These are phyloP conservation scores for Diarsia mendica DNA, from an alignment of 2,888 invertebrate species.

Conservation along the genomic window DNA sequence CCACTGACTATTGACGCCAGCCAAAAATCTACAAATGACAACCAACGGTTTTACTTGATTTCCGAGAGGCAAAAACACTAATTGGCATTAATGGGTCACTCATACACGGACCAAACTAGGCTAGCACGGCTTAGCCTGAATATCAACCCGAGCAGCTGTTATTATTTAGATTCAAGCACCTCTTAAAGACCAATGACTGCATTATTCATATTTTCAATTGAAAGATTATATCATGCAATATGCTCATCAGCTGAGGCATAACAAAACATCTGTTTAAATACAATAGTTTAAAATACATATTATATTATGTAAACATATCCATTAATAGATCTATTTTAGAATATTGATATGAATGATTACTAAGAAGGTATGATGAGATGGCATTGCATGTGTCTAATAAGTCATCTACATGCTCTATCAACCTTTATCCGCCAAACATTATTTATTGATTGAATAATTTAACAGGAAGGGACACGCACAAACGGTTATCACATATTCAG, in stretches of 20 bases:
- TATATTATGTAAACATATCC: constrained; percentile 22
- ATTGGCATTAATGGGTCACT: no score
- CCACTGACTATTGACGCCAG: no score
- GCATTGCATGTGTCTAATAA: neutral
- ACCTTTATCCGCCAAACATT: neutral
- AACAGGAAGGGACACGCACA: no score
- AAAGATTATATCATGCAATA: constrained; percentile 8
- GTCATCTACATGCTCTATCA: neutral
- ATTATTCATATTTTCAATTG: neutral
- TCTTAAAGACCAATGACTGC: neutral
- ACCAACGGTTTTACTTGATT: no score
- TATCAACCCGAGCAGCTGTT: no score
- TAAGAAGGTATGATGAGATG: constrained; percentile 3
- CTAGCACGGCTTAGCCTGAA: no score
- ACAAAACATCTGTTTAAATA: constrained; percentile 4
- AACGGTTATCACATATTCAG: no score
- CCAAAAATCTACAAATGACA: no score
- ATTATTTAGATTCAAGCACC: no score
- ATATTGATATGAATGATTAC: constrained; percentile 17
- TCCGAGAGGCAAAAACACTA: no score
- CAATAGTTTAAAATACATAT: neutral
- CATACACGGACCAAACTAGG: no score
- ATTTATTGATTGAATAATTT: no score
- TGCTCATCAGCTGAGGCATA: neutral
- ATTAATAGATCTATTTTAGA: constrained; percentile 3